These are phyloP conservation scores for Ganaspis sp. DNA, from an alignment of 1,140 invertebrate species.

Conservation along the genomic window DNA sequence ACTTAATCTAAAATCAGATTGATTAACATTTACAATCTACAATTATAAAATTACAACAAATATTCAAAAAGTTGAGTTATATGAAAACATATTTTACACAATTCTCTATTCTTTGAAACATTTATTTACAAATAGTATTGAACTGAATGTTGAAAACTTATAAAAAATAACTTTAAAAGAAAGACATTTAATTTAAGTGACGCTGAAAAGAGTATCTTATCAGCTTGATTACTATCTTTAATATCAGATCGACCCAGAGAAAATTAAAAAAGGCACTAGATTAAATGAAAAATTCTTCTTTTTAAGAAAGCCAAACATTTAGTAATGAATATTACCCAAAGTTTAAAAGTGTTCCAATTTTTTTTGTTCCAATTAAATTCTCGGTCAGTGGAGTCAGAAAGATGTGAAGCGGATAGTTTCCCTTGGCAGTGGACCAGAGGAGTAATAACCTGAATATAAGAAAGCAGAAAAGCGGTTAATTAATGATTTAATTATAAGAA, in stretches of 20 bases:
- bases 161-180: no score
- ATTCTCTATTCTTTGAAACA: no score
- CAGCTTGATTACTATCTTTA: not conserved
- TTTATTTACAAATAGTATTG: no score
- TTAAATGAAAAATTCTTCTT: not conserved
- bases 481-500: conserved; percentile 71
- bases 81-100: no score
- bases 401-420: not conserved
- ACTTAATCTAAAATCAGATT: no score
- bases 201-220: no score
- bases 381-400: not conserved
- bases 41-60: no score
- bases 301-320: not conserved
- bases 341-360: not conserved
- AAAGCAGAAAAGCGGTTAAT: conserved; percentile 50
- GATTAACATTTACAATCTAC: no score
- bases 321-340: not conserved
- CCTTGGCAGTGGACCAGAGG: not conserved
- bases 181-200: no score
- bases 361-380: conserved; percentile 2
- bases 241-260: not conserved
- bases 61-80: no score
- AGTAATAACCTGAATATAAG: not conserved
- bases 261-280: not conserved
- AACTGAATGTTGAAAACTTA: no score